A percentile compares a stretch with the other conserved stretches of the same genome.
Conservation (phyloP, 2,888 invertebrate species). For the Isoperla grammatica region DNA sequence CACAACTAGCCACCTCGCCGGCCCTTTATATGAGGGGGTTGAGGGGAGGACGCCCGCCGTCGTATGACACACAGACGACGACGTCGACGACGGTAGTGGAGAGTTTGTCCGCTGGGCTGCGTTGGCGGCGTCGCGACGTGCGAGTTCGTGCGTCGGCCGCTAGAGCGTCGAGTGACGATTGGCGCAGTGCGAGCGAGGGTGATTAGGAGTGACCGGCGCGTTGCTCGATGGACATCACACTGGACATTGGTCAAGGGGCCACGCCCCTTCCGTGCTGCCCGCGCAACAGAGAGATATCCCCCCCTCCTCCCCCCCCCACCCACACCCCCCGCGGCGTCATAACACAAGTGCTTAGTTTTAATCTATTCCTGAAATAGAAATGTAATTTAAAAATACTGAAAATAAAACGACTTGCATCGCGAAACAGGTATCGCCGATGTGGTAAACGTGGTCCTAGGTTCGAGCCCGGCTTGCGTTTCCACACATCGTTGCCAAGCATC, state of each 20-base stretch:
- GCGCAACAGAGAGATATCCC: too few relatives aligned
- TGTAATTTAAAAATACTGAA: too few relatives aligned
- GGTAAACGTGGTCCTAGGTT: too few relatives aligned
- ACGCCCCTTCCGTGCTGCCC: too few relatives aligned
- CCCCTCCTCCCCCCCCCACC: too few relatives aligned
- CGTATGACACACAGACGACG: slow-evolving; percentile 20
- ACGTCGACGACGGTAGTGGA: slow-evolving; percentile 24
- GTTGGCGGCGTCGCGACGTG: slow-evolving; percentile 20
- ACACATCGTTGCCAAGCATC: too few relatives aligned
- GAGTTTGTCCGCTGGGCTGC: slow-evolving; percentile 28
- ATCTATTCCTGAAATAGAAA: too few relatives aligned
- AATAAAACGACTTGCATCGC: too few relatives aligned
- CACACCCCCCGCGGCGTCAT: too few relatives aligned
- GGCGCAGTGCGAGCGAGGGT: slow-evolving; percentile 1
- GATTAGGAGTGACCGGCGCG: neutral
- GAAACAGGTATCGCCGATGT: too few relatives aligned
- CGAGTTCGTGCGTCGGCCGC: slow-evolving; percentile 10
- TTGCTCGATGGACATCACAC: neutral
- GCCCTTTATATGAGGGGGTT: slow-evolving; percentile 22
- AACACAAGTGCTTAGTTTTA: too few relatives aligned
- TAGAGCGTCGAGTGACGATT: neutral
- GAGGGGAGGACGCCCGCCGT: slow-evolving; percentile 3
- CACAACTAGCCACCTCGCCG: slow-evolving; percentile 26
- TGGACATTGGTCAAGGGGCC: slow-evolving; percentile 1
- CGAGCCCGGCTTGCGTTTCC: too few relatives aligned